Evolutionary conservation across 2,888 invertebrate species (phyloP).

Genomic region (Lomographa bimaculata): DNA sequence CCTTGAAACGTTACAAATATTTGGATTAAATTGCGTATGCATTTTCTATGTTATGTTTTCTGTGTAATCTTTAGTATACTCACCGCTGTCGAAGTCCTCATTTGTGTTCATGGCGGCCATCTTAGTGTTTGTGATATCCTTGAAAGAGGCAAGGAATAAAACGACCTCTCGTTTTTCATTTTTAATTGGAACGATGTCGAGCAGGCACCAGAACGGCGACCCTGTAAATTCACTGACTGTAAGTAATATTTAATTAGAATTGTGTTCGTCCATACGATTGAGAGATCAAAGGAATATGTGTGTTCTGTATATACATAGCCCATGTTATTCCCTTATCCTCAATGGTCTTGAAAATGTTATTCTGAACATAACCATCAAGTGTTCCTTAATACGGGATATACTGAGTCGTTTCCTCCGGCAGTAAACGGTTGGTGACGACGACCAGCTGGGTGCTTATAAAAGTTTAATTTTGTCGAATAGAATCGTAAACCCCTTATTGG

Average conservation of each 20-base stretch:
- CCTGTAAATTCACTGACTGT: constrained; percentile 82
- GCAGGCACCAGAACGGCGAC: constrained; percentile 96
- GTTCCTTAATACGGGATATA: constrained; percentile 34
- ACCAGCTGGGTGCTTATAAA: constrained; percentile 70
- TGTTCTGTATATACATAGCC: too few species aligned
- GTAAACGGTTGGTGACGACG: constrained; percentile 54
- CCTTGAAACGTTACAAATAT: constrained; percentile 31
- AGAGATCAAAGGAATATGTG: constrained; percentile 16
- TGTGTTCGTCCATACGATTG: constrained; percentile 12
- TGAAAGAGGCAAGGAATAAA: constrained; percentile 97
- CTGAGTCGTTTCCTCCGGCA: constrained; percentile 39
- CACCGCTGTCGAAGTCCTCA: constrained; percentile 94
- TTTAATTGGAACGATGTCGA: constrained; percentile 99
- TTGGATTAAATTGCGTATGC: too few species aligned
- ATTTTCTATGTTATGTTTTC: constrained; percentile 40
- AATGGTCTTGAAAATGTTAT: constrained; percentile 25
- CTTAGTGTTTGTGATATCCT: constrained; percentile 97
- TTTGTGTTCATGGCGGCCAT: constrained; percentile 93
- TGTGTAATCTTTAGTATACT: constrained; percentile 66
- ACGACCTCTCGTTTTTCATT: constrained; percentile 99
- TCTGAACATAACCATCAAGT: constrained; percentile 33
- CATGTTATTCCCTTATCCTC: constrained; percentile 18
- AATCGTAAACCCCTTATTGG: constrained; percentile 77
- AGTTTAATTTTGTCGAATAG: constrained; percentile 76
- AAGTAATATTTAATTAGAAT: constrained; percentile 41